Evolutionary conservation across 2,797 vertebrate genomes (phyloP).

Genomic region (Acrossocheilus fasciatus): DNA sequence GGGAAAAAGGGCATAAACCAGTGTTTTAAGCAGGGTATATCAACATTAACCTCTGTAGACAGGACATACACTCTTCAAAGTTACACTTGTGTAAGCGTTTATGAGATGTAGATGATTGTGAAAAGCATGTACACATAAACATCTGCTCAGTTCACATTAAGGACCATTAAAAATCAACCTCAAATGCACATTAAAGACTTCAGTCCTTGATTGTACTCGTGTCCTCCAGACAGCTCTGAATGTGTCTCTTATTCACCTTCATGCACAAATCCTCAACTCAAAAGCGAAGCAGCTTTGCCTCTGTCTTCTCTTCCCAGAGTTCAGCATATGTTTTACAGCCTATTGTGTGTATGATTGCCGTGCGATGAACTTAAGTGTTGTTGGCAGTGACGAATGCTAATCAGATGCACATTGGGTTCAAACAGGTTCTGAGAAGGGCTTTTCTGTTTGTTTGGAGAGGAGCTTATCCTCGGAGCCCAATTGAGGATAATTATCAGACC

Average conservation of each 20-base stretch:
- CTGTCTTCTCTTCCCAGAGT: constrained; percentile 7
- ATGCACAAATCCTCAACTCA: constrained; percentile 3
- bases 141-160: background rate
- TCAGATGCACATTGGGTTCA: constrained; percentile 60
- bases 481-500: constrained; percentile 69
- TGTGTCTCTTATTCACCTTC: background rate
- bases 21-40: background rate
- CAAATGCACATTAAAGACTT: constrained; percentile 26
- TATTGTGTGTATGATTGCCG: constrained; percentile 39
- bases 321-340: constrained; percentile 37
- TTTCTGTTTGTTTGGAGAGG: constrained; percentile 46
- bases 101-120: background rate
- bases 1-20: background rate
- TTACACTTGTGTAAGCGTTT: background rate
- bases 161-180: constrained; percentile 12
- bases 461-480: constrained; percentile 57
- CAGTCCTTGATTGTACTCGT: constrained; percentile 3
- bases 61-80: background rate
- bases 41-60: background rate
- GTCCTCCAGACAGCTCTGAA: constrained; percentile 13
- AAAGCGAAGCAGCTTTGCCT: background rate
- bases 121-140: constrained; percentile 6
- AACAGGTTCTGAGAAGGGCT: constrained; percentile 15
- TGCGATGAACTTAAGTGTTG: constrained; percentile 60
- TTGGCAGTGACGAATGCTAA: constrained; percentile 67